Percentiles rank a stretch among this genome's conserved stretches.
Evolutionary conservation across 1,140 invertebrate species (phyloP).

Genomic region (Babylonia areolata): DNA sequence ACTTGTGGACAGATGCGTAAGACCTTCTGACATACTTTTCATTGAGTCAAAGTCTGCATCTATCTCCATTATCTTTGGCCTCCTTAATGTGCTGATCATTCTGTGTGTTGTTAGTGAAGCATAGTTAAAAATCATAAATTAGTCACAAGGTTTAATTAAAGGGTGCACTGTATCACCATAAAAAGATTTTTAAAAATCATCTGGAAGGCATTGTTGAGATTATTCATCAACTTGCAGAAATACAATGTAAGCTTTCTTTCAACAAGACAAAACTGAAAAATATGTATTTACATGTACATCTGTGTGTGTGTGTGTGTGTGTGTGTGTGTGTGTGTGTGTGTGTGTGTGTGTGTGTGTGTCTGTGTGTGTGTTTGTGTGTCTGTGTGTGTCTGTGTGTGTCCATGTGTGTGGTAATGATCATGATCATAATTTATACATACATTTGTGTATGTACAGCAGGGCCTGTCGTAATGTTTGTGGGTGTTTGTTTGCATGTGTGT

Average conservation of each 20-base stretch:
- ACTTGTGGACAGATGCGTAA: not conserved
- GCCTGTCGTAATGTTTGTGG: too few species aligned
- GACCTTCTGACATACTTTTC: not conserved
- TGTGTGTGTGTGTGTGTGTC: slow-evolving; percentile 1
- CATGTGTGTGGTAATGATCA: not conserved
- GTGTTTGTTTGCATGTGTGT: too few species aligned
- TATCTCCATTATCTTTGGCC: not conserved
- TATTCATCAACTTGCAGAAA: too few species aligned
- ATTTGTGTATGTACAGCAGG: too few species aligned
- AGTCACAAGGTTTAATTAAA: too few species aligned
- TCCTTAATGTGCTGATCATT: not conserved
- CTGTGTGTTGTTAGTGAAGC: not conserved
- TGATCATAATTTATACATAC: not conserved
- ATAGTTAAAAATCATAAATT: too few species aligned
- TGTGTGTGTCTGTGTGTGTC: not conserved
- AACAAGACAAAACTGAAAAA: not conserved
- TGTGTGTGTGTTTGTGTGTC: too few species aligned
- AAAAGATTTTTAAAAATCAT: too few species aligned
- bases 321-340: slow-evolving; percentile 5
- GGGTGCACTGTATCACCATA: too few species aligned
- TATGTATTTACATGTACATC: not conserved
- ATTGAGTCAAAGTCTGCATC: not conserved
- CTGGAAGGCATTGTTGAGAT: too few species aligned
- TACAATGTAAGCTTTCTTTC: too few species aligned
- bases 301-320: slow-evolving; percentile 17